phyloP scores from a whole-genome alignment of 2,113 vertebrate species.

The Rhea pennata region DNA sequence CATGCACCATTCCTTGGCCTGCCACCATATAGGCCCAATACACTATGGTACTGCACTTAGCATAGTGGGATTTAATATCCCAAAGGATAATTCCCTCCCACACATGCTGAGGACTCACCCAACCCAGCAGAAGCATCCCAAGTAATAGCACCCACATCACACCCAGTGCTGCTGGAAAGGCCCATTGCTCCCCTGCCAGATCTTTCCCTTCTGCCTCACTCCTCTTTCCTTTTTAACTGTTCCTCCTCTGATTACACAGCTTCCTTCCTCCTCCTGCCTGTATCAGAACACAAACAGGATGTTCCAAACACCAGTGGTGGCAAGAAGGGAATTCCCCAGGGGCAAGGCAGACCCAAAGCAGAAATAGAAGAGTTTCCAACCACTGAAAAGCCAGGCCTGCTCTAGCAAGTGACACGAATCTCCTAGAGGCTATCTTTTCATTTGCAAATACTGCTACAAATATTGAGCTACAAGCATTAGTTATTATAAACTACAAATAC shows the following conservation, averaged over 20 bases:
- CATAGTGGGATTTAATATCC: neutral
- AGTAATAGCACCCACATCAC: fast-evolving
- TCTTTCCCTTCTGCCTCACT: neutral
- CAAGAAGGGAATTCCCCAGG: neutral
- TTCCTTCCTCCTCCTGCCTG: neutral
- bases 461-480: neutral
- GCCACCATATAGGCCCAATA: neutral
- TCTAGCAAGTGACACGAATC: neutral
- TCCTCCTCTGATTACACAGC: fast-evolving
- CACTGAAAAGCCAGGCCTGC: neutral
- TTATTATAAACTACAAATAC: neutral
- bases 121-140: neutral
- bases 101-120: neutral
- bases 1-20: neutral
- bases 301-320: neutral
- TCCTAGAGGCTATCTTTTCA: neutral
- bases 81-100: neutral
- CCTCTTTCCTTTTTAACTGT: neutral
- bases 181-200: neutral
- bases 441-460: neutral
- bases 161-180: neutral
- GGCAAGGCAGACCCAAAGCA: neutral
- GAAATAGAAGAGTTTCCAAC: neutral
- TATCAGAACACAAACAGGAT: neutral
- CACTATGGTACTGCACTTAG: neutral